phyloP scores from a whole-genome alignment of 2,113 vertebrate genomes.

The Ornithorhynchus anatinus region DNA sequence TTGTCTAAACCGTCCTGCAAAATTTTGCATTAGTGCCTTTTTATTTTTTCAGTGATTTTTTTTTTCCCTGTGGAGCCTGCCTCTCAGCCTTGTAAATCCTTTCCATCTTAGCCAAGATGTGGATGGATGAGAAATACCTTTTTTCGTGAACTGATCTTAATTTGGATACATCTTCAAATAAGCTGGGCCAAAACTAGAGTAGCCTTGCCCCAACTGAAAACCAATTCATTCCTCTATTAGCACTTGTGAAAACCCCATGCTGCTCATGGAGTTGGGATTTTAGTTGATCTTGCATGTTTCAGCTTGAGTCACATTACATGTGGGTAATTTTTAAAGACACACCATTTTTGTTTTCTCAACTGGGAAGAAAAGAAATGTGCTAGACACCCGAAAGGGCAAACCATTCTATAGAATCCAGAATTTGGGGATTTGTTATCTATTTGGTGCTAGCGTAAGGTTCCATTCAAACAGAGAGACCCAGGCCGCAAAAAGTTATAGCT shows the following conservation, averaged over 20 bases:
- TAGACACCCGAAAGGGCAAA: slow-evolving; percentile 4
- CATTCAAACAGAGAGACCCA: too few species aligned
- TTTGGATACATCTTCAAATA: background rate
- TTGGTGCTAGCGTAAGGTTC: too few species aligned
- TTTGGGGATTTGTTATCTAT: background rate
- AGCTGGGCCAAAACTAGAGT: background rate
- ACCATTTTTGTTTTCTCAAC: background rate
- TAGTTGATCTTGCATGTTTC: slow-evolving; percentile 10
- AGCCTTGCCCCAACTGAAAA: background rate
- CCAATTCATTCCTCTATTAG: background rate
- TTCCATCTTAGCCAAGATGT: background rate
- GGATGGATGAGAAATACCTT: background rate
- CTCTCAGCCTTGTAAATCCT: background rate
- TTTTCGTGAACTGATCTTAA: background rate
- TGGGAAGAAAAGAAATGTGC: background rate
- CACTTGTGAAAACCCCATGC: background rate
- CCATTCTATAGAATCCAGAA: slow-evolving; percentile 14
- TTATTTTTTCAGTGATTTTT: too few species aligned
- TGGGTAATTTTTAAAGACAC: slow-evolving; percentile 7
- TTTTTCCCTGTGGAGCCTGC: background rate
- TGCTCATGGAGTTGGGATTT: background rate
- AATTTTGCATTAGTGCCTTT: too few species aligned
- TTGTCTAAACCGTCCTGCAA: background rate
- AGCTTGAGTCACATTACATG: background rate
- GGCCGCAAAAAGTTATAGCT: background rate